phyloP scores from a whole-genome alignment of 2,888 invertebrate species.

The Hanleya hanleyi region DNA sequence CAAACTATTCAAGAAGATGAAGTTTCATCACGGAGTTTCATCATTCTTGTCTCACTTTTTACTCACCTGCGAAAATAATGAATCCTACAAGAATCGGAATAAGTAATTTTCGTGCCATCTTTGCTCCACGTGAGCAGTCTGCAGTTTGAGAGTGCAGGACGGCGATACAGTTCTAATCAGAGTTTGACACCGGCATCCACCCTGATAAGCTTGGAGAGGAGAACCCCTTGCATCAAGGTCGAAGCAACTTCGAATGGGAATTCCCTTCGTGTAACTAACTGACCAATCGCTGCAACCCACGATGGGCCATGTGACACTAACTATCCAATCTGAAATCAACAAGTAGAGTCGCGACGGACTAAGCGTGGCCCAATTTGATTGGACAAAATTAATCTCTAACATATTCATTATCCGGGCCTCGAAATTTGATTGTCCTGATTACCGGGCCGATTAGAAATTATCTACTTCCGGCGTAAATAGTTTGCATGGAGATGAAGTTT shows the following conservation, averaged over 20 bases:
- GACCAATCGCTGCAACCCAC: slow-evolving; percentile 61
- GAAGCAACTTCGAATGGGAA: slow-evolving; percentile 44
- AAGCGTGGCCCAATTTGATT: slow-evolving; percentile 63
- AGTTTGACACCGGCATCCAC: not conserved
- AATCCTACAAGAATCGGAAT: slow-evolving; percentile 54
- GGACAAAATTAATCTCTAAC: no score
- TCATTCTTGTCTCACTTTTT: no score
- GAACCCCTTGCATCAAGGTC: slow-evolving; percentile 1
- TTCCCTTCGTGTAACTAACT: slow-evolving; percentile 42
- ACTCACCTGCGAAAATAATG: slow-evolving; percentile 60
- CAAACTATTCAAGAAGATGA: no score
- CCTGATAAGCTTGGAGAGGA: not conserved
- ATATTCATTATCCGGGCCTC: no score
- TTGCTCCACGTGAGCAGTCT: not conserved
- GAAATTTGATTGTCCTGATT: no score
- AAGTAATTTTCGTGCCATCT: slow-evolving; percentile 13
- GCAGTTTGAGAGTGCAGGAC: not conserved
- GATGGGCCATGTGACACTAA: slow-evolving; percentile 31
- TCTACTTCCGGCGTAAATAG: slow-evolving; percentile 3
- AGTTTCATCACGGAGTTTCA: no score
- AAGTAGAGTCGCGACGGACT: slow-evolving; percentile 54
- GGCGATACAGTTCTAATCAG: not conserved
- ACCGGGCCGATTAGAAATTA: no score
- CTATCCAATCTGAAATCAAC: slow-evolving; percentile 57
- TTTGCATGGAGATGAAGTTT: slow-evolving; percentile 1